A percentile compares a stretch with the other conserved stretches of the same genome.
Evolutionary conservation across 2,888 invertebrate species (phyloP).

Genomic region (Pyrrhia umbra): DNA sequence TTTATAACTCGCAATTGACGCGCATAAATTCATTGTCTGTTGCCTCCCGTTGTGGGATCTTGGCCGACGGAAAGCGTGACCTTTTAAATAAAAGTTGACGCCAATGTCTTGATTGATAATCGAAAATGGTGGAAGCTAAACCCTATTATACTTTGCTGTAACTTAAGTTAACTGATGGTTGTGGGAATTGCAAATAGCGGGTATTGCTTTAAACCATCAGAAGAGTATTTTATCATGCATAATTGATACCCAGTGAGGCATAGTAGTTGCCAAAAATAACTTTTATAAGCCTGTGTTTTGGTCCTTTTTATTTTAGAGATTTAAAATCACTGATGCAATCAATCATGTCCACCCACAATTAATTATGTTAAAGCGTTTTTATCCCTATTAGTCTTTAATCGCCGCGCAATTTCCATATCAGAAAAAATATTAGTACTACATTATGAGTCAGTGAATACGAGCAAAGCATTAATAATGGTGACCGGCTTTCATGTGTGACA

Average conservation of each 20-base stretch:
- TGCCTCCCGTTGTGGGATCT: constrained; percentile 75
- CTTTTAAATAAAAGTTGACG: constrained; percentile 74
- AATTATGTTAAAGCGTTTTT: constrained; percentile 42
- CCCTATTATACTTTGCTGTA: neutral
- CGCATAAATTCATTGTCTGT: constrained; percentile 83
- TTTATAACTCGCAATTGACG: constrained; percentile 87
- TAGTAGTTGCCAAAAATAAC: neutral
- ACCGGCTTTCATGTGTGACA: constrained; percentile 43
- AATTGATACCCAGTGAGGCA: neutral
- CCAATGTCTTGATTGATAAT: constrained; percentile 70
- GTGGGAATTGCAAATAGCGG: no score
- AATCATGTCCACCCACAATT: constrained; percentile 54
- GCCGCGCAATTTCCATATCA: constrained; percentile 46
- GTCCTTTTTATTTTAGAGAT: constrained; percentile 18
- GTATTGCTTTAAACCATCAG: no score
- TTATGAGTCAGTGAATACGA: constrained; percentile 41
- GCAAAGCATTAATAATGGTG: constrained; percentile 45
- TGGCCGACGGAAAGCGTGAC: constrained; percentile 68
- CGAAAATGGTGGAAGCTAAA: constrained; percentile 48
- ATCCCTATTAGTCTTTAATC: constrained; percentile 35
- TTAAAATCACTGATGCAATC: constrained; percentile 37
- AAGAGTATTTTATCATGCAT: neutral
- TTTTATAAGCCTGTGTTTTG: neutral
- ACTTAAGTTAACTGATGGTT: neutral
- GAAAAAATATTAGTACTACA: constrained; percentile 45